Evolutionary conservation across 2,888 invertebrate genomes (phyloP).

Genomic region (Belgica antarctica): DNA sequence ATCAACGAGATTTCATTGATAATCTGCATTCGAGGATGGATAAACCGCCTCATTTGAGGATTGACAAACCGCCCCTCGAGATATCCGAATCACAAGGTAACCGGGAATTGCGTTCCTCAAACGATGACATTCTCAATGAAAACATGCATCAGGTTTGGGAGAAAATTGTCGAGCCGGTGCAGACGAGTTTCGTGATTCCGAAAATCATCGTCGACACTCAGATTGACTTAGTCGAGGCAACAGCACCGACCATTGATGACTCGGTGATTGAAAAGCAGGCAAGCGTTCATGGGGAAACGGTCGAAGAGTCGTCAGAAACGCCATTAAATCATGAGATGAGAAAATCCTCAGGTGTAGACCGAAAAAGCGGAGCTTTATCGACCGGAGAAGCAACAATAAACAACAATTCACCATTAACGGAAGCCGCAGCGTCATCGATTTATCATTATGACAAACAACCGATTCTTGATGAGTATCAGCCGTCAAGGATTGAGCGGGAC

Average conservation of each 20-base stretch:
- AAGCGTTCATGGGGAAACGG: background rate
- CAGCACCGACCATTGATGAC: background rate
- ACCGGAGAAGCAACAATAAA: background rate
- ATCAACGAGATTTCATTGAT: background rate
- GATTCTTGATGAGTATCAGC: slow-evolving; percentile 37
- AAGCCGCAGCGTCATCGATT: slow-evolving; percentile 22
- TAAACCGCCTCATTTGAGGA: background rate
- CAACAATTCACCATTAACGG: slow-evolving; percentile 39
- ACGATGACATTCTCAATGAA: slow-evolving; percentile 11
- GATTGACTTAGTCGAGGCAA: slow-evolving; percentile 26
- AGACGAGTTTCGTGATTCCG: slow-evolving; percentile 20
- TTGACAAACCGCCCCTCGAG: background rate
- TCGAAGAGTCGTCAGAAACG: slow-evolving; percentile 23
- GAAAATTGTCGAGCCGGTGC: slow-evolving; percentile 20
- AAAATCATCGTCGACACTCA: slow-evolving; percentile 43
- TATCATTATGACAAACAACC: slow-evolving; percentile 42
- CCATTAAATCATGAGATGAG: slow-evolving; percentile 26
- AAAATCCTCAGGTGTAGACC: slow-evolving; percentile 29
- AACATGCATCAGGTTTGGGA: slow-evolving; percentile 43
- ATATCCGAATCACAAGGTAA: background rate
- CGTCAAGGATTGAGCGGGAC: slow-evolving; percentile 31
- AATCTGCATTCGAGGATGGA: background rate
- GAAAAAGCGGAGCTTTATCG: slow-evolving; percentile 23
- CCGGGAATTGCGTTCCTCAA: background rate
- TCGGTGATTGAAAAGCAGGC: background rate